These are phyloP conservation scores for Camponotus floridanus DNA, from an alignment of 1,140 invertebrate genomes.

Conservation along the genomic window DNA sequence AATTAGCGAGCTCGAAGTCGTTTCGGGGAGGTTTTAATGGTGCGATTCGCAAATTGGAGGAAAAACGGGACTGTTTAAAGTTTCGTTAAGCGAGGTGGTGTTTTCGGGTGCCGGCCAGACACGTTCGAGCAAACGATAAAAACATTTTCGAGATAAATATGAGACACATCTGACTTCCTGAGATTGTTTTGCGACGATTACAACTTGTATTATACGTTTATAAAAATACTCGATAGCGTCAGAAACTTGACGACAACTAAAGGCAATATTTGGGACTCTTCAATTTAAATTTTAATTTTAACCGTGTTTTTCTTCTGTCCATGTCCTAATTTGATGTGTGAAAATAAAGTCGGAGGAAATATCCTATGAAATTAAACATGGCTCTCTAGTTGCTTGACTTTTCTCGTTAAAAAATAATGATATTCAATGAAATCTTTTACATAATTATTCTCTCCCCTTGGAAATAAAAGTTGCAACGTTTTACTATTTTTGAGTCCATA, in stretches of 20 bases:
- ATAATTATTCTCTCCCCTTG: background rate
- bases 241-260: background rate
- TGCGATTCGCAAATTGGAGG: constrained; percentile 32
- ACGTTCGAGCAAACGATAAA: background rate
- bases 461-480: background rate
- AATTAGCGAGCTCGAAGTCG: constrained; percentile 50
- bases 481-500: background rate
- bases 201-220: background rate
- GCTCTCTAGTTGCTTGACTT: too few species aligned
- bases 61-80: constrained; percentile 35
- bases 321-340: too few species aligned
- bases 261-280: background rate
- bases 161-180: background rate
- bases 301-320: too few species aligned
- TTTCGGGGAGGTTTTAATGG: constrained; percentile 35
- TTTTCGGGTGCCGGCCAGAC: constrained; percentile 11
- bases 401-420: background rate
- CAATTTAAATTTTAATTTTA: background rate
- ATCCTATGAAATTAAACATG: too few species aligned
- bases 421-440: background rate
- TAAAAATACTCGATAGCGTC: background rate
- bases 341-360: too few species aligned
- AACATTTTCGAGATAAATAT: constrained; percentile 35
- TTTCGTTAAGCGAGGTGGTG: constrained; percentile 21
- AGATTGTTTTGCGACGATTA: constrained; percentile 22